These are phyloP conservation scores for Ceratina calcarata DNA, from an alignment of 1,140 invertebrate species.

Conservation along the genomic window DNA sequence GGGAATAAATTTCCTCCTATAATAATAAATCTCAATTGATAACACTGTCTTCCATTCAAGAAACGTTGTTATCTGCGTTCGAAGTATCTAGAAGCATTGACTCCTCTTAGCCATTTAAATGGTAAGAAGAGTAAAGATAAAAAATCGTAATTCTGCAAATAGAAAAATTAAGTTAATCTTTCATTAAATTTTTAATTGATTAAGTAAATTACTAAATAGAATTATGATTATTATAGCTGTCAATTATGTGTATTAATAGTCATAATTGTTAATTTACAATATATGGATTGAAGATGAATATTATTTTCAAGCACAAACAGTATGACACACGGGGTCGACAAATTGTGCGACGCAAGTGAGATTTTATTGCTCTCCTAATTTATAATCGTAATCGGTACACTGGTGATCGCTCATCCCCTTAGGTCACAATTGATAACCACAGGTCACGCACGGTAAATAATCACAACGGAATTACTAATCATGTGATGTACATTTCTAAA, in stretches of 20 bases:
- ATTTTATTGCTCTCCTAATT: slow-evolving; percentile 21
- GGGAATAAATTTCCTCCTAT: too few relatives aligned
- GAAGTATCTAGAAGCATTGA: too few relatives aligned
- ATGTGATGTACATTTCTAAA: background rate
- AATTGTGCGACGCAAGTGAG: background rate
- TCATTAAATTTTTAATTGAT: too few relatives aligned
- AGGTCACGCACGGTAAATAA: slow-evolving; percentile 33
- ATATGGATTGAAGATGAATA: background rate
- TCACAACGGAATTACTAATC: slow-evolving; percentile 13
- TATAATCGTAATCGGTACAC: background rate
- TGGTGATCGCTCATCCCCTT: slow-evolving; percentile 6
- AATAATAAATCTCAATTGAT: too few relatives aligned
- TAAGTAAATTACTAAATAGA: too few relatives aligned
- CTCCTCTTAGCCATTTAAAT: too few relatives aligned
- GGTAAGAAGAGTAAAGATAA: too few relatives aligned
- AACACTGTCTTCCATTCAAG: too few relatives aligned
- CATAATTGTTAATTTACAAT: background rate
- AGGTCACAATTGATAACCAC: slow-evolving; percentile 29
- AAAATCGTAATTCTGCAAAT: too few relatives aligned
- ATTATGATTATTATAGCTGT: too few relatives aligned
- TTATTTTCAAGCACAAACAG: background rate
- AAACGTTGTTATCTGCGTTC: too few relatives aligned
- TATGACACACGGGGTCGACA: background rate
- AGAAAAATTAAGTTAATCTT: too few relatives aligned
- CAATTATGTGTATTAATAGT: background rate